Evolutionary conservation across 2,888 invertebrate species (phyloP).

Genomic region (Scaptomyza flava): DNA sequence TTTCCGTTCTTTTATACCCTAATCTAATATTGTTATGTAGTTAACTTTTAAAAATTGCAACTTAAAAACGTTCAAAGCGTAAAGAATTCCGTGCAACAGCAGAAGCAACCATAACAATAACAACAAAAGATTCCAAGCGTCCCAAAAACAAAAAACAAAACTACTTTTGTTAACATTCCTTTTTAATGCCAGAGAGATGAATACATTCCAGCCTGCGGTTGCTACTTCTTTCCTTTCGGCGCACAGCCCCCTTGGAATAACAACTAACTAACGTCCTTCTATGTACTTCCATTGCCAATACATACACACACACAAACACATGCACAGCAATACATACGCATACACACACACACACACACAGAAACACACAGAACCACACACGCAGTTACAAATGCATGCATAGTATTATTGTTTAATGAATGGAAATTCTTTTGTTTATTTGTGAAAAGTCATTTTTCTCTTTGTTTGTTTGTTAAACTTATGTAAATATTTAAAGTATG

Average conservation of each 20-base stretch:
- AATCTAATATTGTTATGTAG: conserved; percentile 80
- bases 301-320: conserved; percentile 30
- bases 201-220: conserved; percentile 79
- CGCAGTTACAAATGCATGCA: conserved; percentile 77
- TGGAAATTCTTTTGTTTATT: conserved; percentile 81
- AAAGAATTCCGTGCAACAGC: conserved; percentile 65
- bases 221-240: conserved; percentile 46
- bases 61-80: conserved; percentile 51
- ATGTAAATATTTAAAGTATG: conserved; percentile 81
- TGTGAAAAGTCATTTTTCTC: conserved; percentile 81
- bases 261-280: conserved; percentile 69
- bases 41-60: conserved; percentile 75
- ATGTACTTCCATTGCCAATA: conserved; percentile 71
- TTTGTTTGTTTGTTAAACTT: conserved; percentile 78
- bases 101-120: conserved; percentile 1
- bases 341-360: conserved; percentile 27
- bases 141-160: conserved; percentile 25
- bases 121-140: conserved; percentile 57
- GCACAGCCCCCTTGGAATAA: conserved; percentile 23
- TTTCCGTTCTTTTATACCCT: conserved; percentile 78
- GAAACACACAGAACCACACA: no score
- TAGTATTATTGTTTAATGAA: conserved; percentile 80
- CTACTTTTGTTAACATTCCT: conserved; percentile 64
- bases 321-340: conserved; percentile 13
- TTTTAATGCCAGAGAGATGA: conserved; percentile 50